Percentiles rank a stretch among this genome's conserved stretches.
Evolutionary conservation across 2,888 invertebrate species (phyloP).

Genomic region (Erpobdella octoculata): DNA sequence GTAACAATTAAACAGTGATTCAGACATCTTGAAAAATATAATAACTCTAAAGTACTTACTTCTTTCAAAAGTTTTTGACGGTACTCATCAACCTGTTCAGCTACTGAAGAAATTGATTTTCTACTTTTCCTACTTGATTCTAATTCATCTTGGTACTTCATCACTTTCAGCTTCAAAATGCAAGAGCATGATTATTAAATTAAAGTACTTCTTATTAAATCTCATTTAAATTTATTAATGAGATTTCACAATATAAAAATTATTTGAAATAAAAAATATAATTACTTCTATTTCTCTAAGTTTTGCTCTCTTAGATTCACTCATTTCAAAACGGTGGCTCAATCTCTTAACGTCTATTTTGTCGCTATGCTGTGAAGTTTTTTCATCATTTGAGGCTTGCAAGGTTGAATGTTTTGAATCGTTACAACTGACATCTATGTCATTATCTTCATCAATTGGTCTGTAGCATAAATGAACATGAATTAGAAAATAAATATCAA

Average conservation of each 20-base stretch:
- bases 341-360: not conserved
- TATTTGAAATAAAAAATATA: no score
- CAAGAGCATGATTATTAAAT: no score
- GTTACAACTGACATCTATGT: not conserved
- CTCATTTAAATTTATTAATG: no score
- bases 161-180: constrained; percentile 70
- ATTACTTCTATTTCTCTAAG: constrained; percentile 82
- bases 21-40: not conserved
- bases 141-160: constrained; percentile 90
- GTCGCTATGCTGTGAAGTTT: not conserved
- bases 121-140: constrained; percentile 69
- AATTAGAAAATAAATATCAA: not conserved
- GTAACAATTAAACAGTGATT: not conserved
- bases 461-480: not conserved
- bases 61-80: constrained; percentile 77
- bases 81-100: constrained; percentile 81
- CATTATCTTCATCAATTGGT: constrained; percentile 24
- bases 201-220: no score
- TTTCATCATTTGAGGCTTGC: not conserved
- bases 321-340: constrained; percentile 40
- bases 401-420: not conserved
- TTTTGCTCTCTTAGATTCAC: constrained; percentile 52
- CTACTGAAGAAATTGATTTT: constrained; percentile 54
- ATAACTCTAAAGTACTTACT: no score
- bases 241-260: not conserved